These are phyloP conservation scores for Apomyelois bistriatella DNA, from an alignment of 2,888 invertebrate species.

Conservation along the genomic window DNA sequence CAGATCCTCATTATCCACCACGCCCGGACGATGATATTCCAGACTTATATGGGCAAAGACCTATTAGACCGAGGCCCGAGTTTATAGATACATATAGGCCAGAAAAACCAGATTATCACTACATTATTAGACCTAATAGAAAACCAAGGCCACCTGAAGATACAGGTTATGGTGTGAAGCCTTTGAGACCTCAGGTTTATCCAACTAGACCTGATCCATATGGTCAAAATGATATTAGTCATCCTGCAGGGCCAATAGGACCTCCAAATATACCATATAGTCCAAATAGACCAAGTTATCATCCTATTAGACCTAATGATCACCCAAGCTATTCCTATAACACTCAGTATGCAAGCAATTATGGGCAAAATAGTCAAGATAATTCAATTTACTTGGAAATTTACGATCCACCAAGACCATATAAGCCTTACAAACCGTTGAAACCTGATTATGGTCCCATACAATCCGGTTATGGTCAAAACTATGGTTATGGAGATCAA, in stretches of 20 bases:
- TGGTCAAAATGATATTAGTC: slow-evolving; percentile 26
- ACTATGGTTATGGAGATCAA: slow-evolving; percentile 33
- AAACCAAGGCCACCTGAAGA: slow-evolving; percentile 44
- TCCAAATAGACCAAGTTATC: slow-evolving; percentile 33
- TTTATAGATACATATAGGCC: slow-evolving; percentile 34
- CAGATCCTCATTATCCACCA: slow-evolving; percentile 40
- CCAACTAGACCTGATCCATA: slow-evolving; percentile 30
- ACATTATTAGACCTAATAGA: slow-evolving; percentile 56
- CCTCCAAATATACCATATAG: slow-evolving; percentile 40
- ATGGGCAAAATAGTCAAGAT: slow-evolving; percentile 48
- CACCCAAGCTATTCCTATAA: slow-evolving; percentile 45
- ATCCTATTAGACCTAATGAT: slow-evolving; percentile 34
- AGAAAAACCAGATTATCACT: slow-evolving; percentile 56
- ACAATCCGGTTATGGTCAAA: slow-evolving; percentile 29
- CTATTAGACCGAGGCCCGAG: slow-evolving; percentile 29
- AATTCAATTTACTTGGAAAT: slow-evolving; percentile 64
- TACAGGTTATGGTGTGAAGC: slow-evolving; percentile 28
- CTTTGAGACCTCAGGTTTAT: slow-evolving; percentile 27
- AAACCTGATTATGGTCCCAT: slow-evolving; percentile 37
- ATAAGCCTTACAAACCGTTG: slow-evolving; percentile 37
- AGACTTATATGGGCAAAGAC: slow-evolving; percentile 40
- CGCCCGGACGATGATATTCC: slow-evolving; percentile 34
- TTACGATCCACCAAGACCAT: slow-evolving; percentile 59
- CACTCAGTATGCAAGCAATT: slow-evolving; percentile 54
- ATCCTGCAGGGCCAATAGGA: slow-evolving; percentile 31